Percentiles rank a stretch among this genome's conserved stretches.
phyloP scores from a whole-genome alignment of 2,797 vertebrate genomes.

The Parauchenoglanis punctatus region DNA sequence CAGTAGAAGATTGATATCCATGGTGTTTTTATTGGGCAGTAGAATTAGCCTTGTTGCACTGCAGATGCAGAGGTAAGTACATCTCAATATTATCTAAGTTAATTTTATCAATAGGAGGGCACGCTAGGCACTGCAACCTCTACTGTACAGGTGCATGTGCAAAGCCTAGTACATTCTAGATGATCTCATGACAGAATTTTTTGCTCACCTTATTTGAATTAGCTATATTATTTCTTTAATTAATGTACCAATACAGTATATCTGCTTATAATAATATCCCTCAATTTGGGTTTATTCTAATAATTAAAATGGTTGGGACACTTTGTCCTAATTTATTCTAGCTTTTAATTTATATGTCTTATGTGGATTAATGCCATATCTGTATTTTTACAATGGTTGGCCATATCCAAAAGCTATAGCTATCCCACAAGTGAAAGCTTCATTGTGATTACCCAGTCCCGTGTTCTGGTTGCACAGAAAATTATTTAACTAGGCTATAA shows the following conservation, averaged over 20 bases:
- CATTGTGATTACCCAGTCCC: neutral
- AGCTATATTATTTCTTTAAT: neutral
- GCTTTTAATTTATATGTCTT: neutral
- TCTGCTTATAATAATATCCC: neutral
- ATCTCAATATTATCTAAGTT: constrained; percentile 64
- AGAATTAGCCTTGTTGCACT: constrained; percentile 70
- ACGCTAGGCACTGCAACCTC: constrained; percentile 31
- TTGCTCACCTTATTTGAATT: neutral
- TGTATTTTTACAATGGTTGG: neutral
- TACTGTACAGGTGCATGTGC: neutral
- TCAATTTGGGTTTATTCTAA: neutral
- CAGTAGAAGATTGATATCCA: constrained; percentile 72
- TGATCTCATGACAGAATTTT: neutral
- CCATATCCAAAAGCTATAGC: neutral
- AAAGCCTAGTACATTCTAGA: neutral
- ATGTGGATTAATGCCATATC: neutral
- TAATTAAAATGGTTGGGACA: neutral
- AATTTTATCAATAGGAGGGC: constrained; percentile 60
- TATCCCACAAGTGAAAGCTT: neutral
- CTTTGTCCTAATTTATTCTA: neutral
- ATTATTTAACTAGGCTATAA: neutral
- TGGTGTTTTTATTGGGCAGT: constrained; percentile 62
- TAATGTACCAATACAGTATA: neutral
- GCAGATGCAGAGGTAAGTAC: constrained; percentile 69
- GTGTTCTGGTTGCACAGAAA: neutral